Evolutionary conservation across 2,888 invertebrate species (phyloP).

Genomic region (Hymenopus coronatus): DNA sequence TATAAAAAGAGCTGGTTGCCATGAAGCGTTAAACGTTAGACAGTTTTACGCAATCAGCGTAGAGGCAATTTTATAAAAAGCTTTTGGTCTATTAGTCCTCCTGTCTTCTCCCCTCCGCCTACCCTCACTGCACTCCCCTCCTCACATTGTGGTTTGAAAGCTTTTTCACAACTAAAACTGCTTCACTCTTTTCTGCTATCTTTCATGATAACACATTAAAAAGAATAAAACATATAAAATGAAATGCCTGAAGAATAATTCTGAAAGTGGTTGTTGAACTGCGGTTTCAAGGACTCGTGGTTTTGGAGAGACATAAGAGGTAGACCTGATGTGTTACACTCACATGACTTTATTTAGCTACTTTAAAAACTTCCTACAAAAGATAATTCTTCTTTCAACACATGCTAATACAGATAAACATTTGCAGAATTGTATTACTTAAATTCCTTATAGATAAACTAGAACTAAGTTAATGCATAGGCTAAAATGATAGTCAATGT

Average conservation of each 20-base stretch:
- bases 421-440: too few relatives aligned
- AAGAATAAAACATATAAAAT: neutral
- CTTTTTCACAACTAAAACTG: neutral
- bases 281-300: too few relatives aligned
- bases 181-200: neutral
- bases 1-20: neutral
- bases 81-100: neutral
- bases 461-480: too few relatives aligned
- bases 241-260: neutral
- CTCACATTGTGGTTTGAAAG: neutral
- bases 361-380: too few relatives aligned
- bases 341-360: too few relatives aligned
- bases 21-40: neutral
- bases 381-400: too few relatives aligned
- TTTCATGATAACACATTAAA: neutral
- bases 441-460: too few relatives aligned
- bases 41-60: neutral
- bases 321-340: too few relatives aligned
- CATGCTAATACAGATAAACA: too few relatives aligned
- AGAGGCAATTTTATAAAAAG: neutral
- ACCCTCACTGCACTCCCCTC: neutral
- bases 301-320: too few relatives aligned
- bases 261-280: too few relatives aligned
- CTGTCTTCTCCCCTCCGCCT: neutral
- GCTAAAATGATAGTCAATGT: too few relatives aligned